Evolutionary conservation across 2,113 vertebrate genomes (phyloP), one percentile per base, ranked within the genome.

Genomic region (Strigops habroptila): DNA sequence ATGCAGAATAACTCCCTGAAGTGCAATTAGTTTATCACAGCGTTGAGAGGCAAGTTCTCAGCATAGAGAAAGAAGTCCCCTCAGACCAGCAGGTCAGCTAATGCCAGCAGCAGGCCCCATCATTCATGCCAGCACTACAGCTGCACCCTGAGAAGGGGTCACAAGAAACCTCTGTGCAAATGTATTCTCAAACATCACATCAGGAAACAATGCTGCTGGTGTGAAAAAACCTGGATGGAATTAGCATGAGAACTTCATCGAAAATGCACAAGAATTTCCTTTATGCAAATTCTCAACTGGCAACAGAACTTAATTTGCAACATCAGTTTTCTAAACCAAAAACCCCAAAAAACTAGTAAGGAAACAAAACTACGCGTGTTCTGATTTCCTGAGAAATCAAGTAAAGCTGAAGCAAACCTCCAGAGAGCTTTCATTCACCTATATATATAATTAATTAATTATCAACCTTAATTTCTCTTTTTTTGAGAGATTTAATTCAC

Each of bases 61-160:
- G 19, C 0, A 0, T 1, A 71, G 64, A 18, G n/a, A 16, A 59
- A 37, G 44, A 59, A 84, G 43, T 57, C 9, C 22, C 48, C 33
- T 67, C n/a, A 35, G 73, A 63, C 0, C 14, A 82, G 55, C 9
- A 12, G 55, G n/a, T 43, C 48, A 57, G n/a, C 8, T 39, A 70
- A 3, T 0, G 2, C 33, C 77, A 75, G 65, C 39, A 71, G 65
- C 55, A 59, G 67, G 35, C 8, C 44, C 8, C 18, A 13, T 15
- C 4, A 0, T 21, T 33, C 64, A 28, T 17, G 35, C 33, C 59
- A 81, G 62, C 43, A 48, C 62, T 41, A 30, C 13, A 16, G 49
- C 53, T 75, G 65, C 48, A 51, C 10, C 49, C 27, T 0, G 0
- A 53, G 48, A 71, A 70, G 49, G 24, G 33, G 19, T 57, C 28